Evolutionary conservation across 2,113 vertebrate genomes (phyloP).

Genomic region (Brachypodius melanocephalos): DNA sequence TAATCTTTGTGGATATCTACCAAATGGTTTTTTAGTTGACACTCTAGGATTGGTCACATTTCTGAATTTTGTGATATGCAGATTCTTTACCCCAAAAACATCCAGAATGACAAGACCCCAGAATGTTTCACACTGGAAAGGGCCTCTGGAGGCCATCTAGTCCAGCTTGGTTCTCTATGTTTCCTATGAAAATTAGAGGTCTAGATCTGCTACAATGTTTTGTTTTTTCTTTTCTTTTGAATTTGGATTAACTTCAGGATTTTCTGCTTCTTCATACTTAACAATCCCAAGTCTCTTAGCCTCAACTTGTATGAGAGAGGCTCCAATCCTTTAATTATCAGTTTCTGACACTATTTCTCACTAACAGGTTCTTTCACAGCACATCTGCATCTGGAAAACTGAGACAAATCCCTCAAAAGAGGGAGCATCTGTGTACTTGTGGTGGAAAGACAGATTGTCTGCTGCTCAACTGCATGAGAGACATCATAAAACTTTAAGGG

Average conservation of each 20-base stretch:
- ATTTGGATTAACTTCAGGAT: neutral
- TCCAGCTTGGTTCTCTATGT: neutral
- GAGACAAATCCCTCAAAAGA: neutral
- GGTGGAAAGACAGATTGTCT: neutral
- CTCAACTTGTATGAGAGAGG: neutral
- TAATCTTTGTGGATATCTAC: neutral
- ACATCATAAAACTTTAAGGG: constrained; percentile 7
- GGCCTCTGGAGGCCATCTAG: neutral
- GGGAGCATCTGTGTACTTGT: neutral
- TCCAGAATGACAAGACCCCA: neutral
- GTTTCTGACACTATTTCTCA: neutral
- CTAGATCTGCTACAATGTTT: neutral
- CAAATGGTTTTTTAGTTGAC: fast-evolving
- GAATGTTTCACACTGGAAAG: neutral
- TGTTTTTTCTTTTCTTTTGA: neutral
- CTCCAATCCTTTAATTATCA: neutral
- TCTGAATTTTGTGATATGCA: neutral
- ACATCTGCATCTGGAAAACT: neutral
- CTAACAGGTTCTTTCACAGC: neutral
- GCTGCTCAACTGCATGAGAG: neutral
- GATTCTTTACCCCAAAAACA: neutral
- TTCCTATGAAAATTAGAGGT: neutral
- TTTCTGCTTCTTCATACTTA: neutral
- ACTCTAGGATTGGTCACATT: neutral
- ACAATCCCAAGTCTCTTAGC: neutral